Evolutionary conservation across 1,140 invertebrate species (phyloP).

Genomic region (Portunus trituberculatus): DNA sequence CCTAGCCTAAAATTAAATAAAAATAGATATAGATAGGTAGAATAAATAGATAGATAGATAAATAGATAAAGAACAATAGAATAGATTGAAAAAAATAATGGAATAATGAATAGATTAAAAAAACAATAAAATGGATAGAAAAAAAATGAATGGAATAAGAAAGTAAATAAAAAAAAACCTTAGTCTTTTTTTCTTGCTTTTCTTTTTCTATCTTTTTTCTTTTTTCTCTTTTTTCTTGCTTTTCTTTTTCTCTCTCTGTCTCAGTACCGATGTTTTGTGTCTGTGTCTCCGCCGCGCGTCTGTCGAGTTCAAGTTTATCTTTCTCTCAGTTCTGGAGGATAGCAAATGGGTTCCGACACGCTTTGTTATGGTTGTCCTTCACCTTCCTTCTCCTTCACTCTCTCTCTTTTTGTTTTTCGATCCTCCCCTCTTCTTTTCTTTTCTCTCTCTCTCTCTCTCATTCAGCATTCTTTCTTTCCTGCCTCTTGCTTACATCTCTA

Average conservation of each 20-base stretch:
- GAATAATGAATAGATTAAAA: no score
- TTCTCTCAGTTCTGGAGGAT: background rate
- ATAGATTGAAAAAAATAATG: no score
- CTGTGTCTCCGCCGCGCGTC: background rate
- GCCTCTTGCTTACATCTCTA: no score
- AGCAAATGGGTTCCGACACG: background rate
- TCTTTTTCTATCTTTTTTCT: background rate
- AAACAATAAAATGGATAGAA: no score
- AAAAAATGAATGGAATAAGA: no score
- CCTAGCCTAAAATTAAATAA: background rate
- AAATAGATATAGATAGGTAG: no score
- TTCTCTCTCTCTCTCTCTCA: background rate
- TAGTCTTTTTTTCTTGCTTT: background rate
- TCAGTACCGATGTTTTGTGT: background rate
- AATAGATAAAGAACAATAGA: no score
- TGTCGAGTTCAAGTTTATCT: background rate
- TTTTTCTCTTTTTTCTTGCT: background rate
- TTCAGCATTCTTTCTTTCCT: no score
- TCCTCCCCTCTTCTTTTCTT: background rate
- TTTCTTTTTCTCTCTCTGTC: background rate
- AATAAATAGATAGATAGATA: no score
- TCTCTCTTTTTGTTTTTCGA: background rate
- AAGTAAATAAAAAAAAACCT: no score
- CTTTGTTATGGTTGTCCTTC: slow-evolving; percentile 1
- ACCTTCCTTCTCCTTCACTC: background rate